Percentiles rank a stretch among this genome's conserved stretches.
phyloP scores from a whole-genome alignment of 2,797 vertebrate species.

The Thripadectes ignobilis region DNA sequence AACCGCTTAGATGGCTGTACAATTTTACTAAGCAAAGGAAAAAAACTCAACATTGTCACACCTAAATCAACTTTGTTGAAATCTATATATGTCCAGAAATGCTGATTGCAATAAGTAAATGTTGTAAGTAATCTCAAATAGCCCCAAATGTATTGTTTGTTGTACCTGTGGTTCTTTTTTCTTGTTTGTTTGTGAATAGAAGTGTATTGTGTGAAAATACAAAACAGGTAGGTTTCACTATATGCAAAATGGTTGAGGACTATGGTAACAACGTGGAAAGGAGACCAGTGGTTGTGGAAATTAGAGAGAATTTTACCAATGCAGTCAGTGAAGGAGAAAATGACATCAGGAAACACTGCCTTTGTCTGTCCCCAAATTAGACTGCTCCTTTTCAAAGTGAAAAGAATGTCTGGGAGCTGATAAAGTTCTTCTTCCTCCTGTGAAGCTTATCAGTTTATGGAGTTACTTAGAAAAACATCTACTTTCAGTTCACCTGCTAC shows the following conservation, averaged over 20 bases:
- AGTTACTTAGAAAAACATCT: not conserved
- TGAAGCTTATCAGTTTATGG: not conserved
- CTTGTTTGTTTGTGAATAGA: not conserved
- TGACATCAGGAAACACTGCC: not conserved
- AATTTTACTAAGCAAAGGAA: not conserved
- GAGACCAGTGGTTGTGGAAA: constrained; percentile 1
- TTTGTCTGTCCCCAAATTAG: not conserved
- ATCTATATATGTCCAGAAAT: not conserved
- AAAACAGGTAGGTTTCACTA: not conserved
- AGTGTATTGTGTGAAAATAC: not conserved
- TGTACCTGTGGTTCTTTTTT: not conserved
- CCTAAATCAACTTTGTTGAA: not conserved
- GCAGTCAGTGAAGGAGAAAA: constrained; percentile 35
- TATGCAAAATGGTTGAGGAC: not conserved
- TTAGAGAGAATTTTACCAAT: constrained; percentile 34
- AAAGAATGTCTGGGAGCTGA: not conserved
- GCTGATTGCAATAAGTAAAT: not conserved
- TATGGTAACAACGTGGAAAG: not conserved
- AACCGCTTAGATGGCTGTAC: not conserved
- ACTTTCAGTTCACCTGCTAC: not conserved
- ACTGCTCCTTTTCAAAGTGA: not conserved
- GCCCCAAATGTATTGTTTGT: not conserved
- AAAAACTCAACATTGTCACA: not conserved
- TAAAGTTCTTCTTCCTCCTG: not conserved
- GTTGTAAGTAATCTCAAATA: not conserved